Evolutionary conservation across 2,888 invertebrate genomes (phyloP), one percentile per base, ranked within the genome.

Genomic region (Sarcophaga caerulescens): DNA sequence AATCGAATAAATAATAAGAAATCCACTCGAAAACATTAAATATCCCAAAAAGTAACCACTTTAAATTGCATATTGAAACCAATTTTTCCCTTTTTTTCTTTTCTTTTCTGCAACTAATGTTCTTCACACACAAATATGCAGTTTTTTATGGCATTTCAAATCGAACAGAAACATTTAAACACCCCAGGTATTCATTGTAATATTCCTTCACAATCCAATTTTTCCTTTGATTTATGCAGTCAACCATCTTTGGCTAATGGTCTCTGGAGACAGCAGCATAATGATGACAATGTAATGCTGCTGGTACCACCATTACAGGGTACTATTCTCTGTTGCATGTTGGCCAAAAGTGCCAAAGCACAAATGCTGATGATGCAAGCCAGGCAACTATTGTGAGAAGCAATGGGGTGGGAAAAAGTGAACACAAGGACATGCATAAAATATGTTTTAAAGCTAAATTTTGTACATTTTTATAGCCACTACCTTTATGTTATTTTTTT

Each of bases 231-330:
- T 85, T 87, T 87, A 87, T 87, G 87, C 81, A 81, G 80, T 73
- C 83, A 81, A 70, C 77, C 82, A 70, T 75, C 81, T 85, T 85
- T 80, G 78, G 83, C 87, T 87, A 87, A 87, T 87, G 85, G 87
- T 81, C 85, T 85, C 60, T 63, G 73, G 73, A 68, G 76, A 80
- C 82, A 68, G 57, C 66, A 85, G 59, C 44, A 74, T 80, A 73
- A 80, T 68, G 77, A 80, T 47, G 77, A 62, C 60, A 25, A 52
- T 66, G 75, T 68, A 70, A 17, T 76, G 75, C 25, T 57, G 74
- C 19, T 65, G 47, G 52, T 44, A 12, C 12, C 25, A 52, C 14
- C 17, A 57, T 23, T 12, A 52, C 52, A 78, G 52, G 52, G 14
- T 52, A 17, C 5, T 19, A 25, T 23, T 35, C n/a, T 47, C 52